A percentile compares a stretch with the other conserved stretches of the same genome.
These are phyloP conservation scores for Cephus rjabovi DNA, from an alignment of 2,888 invertebrate species.

Conservation along the genomic window DNA sequence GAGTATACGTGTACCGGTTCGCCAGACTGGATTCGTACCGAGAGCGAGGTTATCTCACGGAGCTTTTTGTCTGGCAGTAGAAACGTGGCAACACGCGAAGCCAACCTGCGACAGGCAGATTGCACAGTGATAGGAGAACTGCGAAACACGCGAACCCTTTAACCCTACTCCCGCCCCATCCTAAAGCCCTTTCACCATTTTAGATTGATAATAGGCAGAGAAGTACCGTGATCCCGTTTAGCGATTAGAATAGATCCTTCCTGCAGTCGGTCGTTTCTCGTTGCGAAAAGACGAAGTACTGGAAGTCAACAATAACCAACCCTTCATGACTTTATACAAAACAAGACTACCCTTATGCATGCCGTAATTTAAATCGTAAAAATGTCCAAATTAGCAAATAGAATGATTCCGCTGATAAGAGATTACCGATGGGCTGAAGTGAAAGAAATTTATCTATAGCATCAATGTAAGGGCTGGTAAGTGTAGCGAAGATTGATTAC, in stretches of 20 bases:
- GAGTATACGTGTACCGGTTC: neutral
- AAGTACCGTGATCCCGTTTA: neutral
- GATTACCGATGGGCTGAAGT: neutral
- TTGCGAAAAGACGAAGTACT: neutral
- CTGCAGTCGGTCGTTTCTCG: neutral
- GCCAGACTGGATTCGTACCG: neutral
- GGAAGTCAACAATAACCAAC: neutral
- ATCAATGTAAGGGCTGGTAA: neutral
- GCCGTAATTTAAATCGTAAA: neutral
- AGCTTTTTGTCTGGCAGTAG: conserved; percentile 54
- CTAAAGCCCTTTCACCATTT: neutral
- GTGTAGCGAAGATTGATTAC: neutral
- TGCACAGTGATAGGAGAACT: conserved; percentile 50
- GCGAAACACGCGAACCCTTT: conserved; percentile 42
- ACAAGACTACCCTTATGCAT: neutral
- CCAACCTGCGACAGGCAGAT: conserved; percentile 57
- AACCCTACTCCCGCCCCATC: neutral
- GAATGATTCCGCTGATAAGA: neutral
- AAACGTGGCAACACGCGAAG: conserved; percentile 58
- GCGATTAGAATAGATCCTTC: neutral
- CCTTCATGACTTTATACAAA: neutral
- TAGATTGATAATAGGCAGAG: neutral
- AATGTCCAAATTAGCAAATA: neutral
- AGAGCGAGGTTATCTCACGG: conserved; percentile 44
- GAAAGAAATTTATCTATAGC: neutral